Evolutionary conservation across 2,888 invertebrate genomes (phyloP), one percentile per base, ranked within the genome.

Genomic region (Cerastis rubricosa): DNA sequence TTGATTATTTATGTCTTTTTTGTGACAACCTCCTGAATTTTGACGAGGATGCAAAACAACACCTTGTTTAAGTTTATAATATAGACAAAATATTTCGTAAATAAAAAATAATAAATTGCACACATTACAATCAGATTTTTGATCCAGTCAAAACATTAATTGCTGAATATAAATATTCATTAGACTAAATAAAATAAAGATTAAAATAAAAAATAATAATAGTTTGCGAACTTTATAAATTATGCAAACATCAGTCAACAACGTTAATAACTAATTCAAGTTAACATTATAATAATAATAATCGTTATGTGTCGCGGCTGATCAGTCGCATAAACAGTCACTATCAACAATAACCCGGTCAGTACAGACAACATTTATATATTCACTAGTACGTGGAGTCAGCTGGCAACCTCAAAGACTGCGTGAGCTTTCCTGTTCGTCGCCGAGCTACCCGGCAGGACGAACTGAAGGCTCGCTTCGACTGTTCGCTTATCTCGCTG

Each of bases 111-210:
- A 92, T 91, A 92, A 93, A 94, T 95, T 95, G 94, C 94, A 95
- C 94, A 91, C 86, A 89, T 93, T 92, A 93, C 94, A 95, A 95
- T 95, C 95, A 96, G 92, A 92, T 92, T 83, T 95, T 95, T 96
- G 96, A 96, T 96, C 96, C 96, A 96, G 96, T 96, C 96, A 96
- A 96, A 95, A 93, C 90, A 89, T 89, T 85, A 86, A 87, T 87
- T 87, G 89, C 85, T 90, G 87, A 89, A 90, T 89, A 89, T 90
- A 91, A 87, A 91, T 88, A 87, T 87, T 57, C 85, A 86, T 90
- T 89, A 86, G 47, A 86, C 87, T 90, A 87, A 91, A 88, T 88
- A 89, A 64, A 64, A 91, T 90, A 90, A 92, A 91, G 88, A 90
- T 91, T 78, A 87, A 93, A 92, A 90, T 90, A 90, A 78, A 90